phyloP scores from a whole-genome alignment of 2,113 vertebrate genomes.

The Accipiter virgatus region DNA sequence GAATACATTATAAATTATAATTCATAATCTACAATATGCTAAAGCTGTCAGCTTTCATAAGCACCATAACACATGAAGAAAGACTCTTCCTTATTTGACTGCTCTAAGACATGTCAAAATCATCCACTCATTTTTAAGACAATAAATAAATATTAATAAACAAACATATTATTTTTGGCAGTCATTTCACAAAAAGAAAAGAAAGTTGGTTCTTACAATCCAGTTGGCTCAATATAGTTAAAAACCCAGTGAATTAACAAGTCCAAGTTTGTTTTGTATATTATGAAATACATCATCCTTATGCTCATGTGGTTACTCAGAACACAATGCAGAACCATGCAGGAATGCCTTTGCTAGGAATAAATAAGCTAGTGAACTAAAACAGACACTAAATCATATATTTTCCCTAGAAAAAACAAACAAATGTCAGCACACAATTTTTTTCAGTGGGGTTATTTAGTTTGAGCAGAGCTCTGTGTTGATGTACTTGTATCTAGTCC shows the following conservation, averaged over 20 bases:
- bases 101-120: not conserved
- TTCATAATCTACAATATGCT: not conserved
- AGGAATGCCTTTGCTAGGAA: not conserved
- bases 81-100: not conserved
- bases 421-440: not conserved
- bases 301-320: not conserved
- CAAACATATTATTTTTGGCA: not conserved
- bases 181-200: not conserved
- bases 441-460: not conserved
- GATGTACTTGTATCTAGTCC: not conserved
- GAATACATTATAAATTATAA: not conserved
- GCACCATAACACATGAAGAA: not conserved
- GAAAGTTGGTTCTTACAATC: not conserved
- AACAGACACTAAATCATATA: not conserved
- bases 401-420: rapidly evolving
- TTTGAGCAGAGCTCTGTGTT: not conserved
- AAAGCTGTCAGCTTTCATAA: not conserved
- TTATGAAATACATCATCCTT: not conserved
- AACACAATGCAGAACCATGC: not conserved
- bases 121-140: not conserved
- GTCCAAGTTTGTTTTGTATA: not conserved
- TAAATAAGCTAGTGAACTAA: not conserved
- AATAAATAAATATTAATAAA: slow-evolving; percentile 6
- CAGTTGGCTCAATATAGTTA: not conserved
- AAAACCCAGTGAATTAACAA: not conserved